Base-by-base conservation (phyloP, 2,113 vertebrate genomes). In the Brachirus orientalis region DNA sequence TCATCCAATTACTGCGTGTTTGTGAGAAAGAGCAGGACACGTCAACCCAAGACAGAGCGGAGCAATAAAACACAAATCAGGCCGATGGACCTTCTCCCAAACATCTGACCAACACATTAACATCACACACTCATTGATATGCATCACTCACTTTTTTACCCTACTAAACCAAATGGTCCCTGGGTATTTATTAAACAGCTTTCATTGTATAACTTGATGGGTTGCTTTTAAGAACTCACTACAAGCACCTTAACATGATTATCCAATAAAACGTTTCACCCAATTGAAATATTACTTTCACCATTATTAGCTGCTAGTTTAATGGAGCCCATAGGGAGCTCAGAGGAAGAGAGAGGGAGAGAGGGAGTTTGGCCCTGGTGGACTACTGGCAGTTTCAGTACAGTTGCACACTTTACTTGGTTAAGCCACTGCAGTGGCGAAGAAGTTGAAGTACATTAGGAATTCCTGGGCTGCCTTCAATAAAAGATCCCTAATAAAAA, bases 1-100 rank as follows among this genome's bases (percentile, higher is more conserved):
- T 83, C 80, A 65, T 85, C 91, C 91, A 94, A 93, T 94, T 93
- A 94, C 82, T 69, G 72, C 83, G 92, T 92, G 92, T 92, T 90
- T 88, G 90, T 91, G 92, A 94, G 86, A 89, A 87, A 92, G 88
- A 92, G 83, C 92, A 94, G 92, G 83, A 89, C 92, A 88, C 84
- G 88, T 90, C 88, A 89, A 86, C 80, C 63, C 63, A 46, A 75
- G 81, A 87, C 88, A 73, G 54, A 86, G 82, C 70, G 52, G 72
- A 67, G 83, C 84, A 76, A 89, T 91, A 91, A 92, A 91, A 87
- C 64, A 70, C 84, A 69, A 88, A 85, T 85, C 82, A 72, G 80
- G 71, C 83, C 59, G n/a, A 43, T 35, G 69, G 79, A 83, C 83
- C 75, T 80, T 87, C 77, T 82, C 80, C 68, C 55, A 40, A 81